Percentiles rank a stretch among this genome's conserved stretches.
These are phyloP conservation scores for Lapara coniferarum DNA, from an alignment of 2,888 invertebrate species.

Conservation along the genomic window DNA sequence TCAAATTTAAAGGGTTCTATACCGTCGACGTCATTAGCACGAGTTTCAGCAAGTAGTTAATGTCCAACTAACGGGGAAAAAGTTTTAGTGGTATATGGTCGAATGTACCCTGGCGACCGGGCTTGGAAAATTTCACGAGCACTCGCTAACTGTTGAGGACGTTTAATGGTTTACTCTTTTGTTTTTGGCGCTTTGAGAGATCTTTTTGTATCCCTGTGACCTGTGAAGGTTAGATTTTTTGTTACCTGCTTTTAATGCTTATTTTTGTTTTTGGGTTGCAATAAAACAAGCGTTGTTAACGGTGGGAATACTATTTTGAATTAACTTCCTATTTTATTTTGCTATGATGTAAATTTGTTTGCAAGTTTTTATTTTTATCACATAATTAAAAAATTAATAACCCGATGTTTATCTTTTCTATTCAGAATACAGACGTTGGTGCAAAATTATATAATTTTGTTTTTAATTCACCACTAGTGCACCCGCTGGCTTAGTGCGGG, in stretches of 20 bases:
- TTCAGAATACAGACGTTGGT: too few species aligned
- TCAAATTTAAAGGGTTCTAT: conserved; percentile 25
- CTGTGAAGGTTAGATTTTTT: neutral
- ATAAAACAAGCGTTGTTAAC: too few species aligned
- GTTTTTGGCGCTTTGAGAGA: conserved; percentile 2
- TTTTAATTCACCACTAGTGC: too few species aligned
- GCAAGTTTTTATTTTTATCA: too few species aligned
- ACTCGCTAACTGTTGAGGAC: conserved; percentile 8
- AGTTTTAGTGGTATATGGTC: conserved; percentile 20
- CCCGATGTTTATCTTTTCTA: too few species aligned
- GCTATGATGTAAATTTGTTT: too few species aligned
- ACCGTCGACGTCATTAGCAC: conserved; percentile 26
- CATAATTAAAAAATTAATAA: too few species aligned
- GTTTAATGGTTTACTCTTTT: conserved; percentile 15
- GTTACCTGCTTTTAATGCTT: neutral
- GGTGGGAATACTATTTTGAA: too few species aligned
- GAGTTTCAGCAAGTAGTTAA: conserved; percentile 28
- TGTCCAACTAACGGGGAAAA: conserved; percentile 19
- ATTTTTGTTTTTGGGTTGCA: too few species aligned
- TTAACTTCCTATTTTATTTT: too few species aligned
- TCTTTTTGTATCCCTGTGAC: neutral
- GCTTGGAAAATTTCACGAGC: conserved; percentile 10
- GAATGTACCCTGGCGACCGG: conserved; percentile 18
- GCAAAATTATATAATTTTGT: too few species aligned
- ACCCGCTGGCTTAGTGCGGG: too few species aligned